Conservation (phyloP, 2,888 invertebrate genomes). For the Drosophila formosana region DNA sequence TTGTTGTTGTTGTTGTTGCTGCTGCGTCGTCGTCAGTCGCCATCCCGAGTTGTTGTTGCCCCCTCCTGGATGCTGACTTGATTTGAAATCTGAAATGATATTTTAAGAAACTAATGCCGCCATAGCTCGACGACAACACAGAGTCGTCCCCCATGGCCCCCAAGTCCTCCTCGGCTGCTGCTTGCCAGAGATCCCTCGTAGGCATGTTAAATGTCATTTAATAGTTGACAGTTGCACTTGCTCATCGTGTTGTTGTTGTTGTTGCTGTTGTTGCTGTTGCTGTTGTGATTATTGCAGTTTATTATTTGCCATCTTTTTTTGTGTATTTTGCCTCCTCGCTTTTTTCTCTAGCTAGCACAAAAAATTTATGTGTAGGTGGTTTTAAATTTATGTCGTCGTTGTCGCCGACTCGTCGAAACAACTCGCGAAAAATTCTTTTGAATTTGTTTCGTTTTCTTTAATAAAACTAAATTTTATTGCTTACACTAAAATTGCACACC, state of each 20-base stretch:
- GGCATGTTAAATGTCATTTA: constrained; percentile 84
- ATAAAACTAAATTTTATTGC: constrained; percentile 78
- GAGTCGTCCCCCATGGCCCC: constrained; percentile 14
- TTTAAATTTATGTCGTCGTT: constrained; percentile 74
- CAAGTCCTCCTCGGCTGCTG: not conserved
- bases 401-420: constrained; percentile 67
- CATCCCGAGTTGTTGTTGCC: constrained; percentile 24
- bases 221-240: constrained; percentile 83
- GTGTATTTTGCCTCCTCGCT: constrained; percentile 21
- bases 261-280: constrained; percentile 32
- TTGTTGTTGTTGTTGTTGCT: constrained; percentile 13
- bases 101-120: constrained; percentile 76
- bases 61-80: constrained; percentile 62
- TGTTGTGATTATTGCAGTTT: constrained; percentile 73
- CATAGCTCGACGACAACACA: constrained; percentile 53
- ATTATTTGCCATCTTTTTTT: constrained; percentile 52
- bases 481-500: constrained; percentile 59
- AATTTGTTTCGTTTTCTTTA: constrained; percentile 77
- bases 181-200: constrained; percentile 37
- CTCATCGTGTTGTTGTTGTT: constrained; percentile 26
- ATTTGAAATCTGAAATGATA: constrained; percentile 77
- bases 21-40: constrained; percentile 30
- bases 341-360: constrained; percentile 35
- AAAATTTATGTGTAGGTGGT: constrained; percentile 79
- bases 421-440: constrained; percentile 76